A percentile compares a stretch with the other conserved stretches of the same genome.
phyloP scores from a whole-genome alignment of 2,888 invertebrate genomes.

The Tridacna gigas region DNA sequence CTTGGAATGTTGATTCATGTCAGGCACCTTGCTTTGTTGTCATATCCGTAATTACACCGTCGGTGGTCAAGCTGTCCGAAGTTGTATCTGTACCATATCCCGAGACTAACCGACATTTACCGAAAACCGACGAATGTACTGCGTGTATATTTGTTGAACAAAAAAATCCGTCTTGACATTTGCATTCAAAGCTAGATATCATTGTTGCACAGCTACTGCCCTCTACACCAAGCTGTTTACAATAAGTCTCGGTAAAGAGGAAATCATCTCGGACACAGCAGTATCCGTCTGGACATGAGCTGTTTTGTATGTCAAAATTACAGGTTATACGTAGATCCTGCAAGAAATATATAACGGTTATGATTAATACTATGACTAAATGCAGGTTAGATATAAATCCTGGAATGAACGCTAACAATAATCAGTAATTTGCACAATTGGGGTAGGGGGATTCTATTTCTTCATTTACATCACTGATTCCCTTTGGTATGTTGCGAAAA shows the following conservation, averaged over 20 bases:
- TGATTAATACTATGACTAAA: too few species aligned
- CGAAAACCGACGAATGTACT: constrained; percentile 51
- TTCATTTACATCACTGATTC: too few species aligned
- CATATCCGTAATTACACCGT: neutral
- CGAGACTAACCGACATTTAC: constrained; percentile 21
- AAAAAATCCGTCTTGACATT: constrained; percentile 37
- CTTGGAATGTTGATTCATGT: too few species aligned
- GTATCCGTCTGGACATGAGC: constrained; percentile 36
- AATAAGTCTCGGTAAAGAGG: constrained; percentile 51
- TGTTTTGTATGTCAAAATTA: constrained; percentile 16
- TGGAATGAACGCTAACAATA: too few species aligned
- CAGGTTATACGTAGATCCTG: constrained; percentile 27
- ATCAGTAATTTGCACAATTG: too few species aligned
- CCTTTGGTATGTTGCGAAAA: too few species aligned
- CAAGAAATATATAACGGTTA: neutral
- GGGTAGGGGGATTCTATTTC: too few species aligned
- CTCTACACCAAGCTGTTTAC: constrained; percentile 34
- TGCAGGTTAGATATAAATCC: too few species aligned
- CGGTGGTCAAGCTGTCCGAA: too few species aligned
- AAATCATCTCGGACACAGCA: constrained; percentile 62
- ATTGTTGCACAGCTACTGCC: constrained; percentile 43
- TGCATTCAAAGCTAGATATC: constrained; percentile 50
- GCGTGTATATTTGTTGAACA: constrained; percentile 50
- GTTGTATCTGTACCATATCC: constrained; percentile 2
- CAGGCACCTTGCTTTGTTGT: constrained; percentile 10